These are phyloP conservation scores for Pseudopipra pipra DNA, from an alignment of 2,113 vertebrate species.

Conservation along the genomic window DNA sequence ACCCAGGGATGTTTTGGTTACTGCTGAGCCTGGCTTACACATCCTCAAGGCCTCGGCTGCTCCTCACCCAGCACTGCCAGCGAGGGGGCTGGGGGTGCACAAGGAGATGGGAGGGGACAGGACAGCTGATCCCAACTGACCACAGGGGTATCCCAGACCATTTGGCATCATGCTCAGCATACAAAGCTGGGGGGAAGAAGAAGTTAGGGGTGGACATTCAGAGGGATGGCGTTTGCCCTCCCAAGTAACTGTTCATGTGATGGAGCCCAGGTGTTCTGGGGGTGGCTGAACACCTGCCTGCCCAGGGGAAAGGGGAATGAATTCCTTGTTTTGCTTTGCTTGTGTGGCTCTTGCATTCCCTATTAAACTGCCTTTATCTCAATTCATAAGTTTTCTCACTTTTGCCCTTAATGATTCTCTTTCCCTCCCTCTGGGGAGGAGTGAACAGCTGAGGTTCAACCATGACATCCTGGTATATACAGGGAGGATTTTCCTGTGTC, in stretches of 20 bases:
- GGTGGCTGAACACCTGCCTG: background rate
- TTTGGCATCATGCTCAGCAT: background rate
- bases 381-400: background rate
- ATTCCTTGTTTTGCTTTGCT: background rate
- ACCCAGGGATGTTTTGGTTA: background rate
- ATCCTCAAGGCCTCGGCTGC: background rate
- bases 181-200: background rate
- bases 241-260: background rate
- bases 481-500: background rate
- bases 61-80: background rate
- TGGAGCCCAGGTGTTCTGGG: background rate
- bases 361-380: background rate
- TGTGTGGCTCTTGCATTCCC: background rate
- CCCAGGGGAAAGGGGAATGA: background rate
- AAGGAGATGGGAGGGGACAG: background rate
- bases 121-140: background rate
- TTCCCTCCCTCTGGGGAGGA: background rate
- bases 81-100: background rate
- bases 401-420: background rate
- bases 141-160: background rate
- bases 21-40: background rate
- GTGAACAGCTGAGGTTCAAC: background rate
- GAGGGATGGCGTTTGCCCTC: background rate
- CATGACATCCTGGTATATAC: rapidly evolving
- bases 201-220: background rate